Conservation (phyloP, 2,113 vertebrate species). For the Ginglymostoma cirratum region DNA sequence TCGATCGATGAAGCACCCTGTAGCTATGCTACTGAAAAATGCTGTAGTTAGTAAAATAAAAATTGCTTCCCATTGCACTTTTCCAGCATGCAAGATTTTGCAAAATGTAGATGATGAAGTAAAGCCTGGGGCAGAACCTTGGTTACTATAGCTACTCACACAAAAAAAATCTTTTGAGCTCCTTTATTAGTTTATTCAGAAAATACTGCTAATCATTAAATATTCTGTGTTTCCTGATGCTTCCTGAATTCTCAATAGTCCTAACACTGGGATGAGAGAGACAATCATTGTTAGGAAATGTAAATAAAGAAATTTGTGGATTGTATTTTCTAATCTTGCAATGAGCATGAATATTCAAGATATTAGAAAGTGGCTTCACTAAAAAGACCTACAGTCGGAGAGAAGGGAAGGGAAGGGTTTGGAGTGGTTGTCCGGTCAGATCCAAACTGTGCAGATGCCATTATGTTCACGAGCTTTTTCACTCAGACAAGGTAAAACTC, state of each 20-base stretch:
- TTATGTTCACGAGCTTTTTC: neutral
- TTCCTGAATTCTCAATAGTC: constrained; percentile 7
- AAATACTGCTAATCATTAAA: constrained; percentile 35
- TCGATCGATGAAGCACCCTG: constrained; percentile 17
- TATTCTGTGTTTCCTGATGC: constrained; percentile 7
- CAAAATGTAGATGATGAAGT: constrained; percentile 30
- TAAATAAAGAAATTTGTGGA: neutral
- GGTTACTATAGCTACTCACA: constrained; percentile 33
- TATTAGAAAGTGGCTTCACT: neutral
- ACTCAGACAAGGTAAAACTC: neutral
- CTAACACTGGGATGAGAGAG: neutral
- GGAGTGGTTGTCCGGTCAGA: neutral
- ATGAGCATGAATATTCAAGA: neutral
- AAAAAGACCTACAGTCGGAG: neutral
- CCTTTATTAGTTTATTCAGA: constrained; percentile 36
- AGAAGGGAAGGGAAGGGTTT: neutral
- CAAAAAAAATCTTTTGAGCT: constrained; percentile 26
- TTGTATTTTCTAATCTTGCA: neutral
- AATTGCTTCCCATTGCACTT: constrained; percentile 28
- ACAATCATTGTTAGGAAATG: neutral
- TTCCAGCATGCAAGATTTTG: constrained; percentile 34
- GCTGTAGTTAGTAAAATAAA: constrained; percentile 36
- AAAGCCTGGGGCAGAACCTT: constrained; percentile 29
- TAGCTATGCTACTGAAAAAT: constrained; percentile 22
- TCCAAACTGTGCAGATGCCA: neutral